A percentile compares a stretch with the other conserved stretches of the same genome.
phyloP scores from a whole-genome alignment of 2,888 invertebrate species.

The Thymelicus sylvestris region DNA sequence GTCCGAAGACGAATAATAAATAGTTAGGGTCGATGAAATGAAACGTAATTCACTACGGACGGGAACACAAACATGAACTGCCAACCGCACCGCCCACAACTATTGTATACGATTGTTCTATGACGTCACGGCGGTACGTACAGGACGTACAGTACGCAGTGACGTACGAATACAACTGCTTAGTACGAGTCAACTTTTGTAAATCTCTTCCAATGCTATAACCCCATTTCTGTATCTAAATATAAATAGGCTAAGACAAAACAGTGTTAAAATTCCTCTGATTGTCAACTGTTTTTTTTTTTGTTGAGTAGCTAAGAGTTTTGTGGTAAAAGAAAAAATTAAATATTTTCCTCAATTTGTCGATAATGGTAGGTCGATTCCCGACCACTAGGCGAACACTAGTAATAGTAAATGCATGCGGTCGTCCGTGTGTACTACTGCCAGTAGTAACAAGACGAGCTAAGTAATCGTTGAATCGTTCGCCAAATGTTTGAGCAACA shows the following conservation, averaged over 20 bases:
- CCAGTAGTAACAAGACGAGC: constrained; percentile 17
- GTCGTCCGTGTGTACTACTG: constrained; percentile 13
- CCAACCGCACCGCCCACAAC: constrained; percentile 63
- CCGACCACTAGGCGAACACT: too few relatives aligned
- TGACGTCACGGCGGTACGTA: too few relatives aligned
- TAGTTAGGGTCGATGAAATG: constrained; percentile 46
- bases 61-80: constrained; percentile 74
- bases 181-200: constrained; percentile 36
- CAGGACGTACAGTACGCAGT: not conserved
- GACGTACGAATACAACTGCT: constrained; percentile 14
- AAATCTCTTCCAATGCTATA: constrained; percentile 19
- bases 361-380: too few relatives aligned
- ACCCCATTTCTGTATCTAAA: constrained; percentile 19
- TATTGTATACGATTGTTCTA: constrained; percentile 44
- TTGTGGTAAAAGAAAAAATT: too few relatives aligned
- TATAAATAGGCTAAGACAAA: too few relatives aligned
- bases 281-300: too few relatives aligned
- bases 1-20: constrained; percentile 53
- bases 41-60: constrained; percentile 76
- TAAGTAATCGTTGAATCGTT: constrained; percentile 9
- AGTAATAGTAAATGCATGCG: constrained; percentile 27
- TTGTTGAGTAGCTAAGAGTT: too few relatives aligned
- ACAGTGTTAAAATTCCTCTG: too few relatives aligned
- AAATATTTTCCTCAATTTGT: too few relatives aligned
- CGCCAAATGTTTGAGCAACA: constrained; percentile 33